Evolutionary conservation across 2,113 vertebrate species (phyloP), one percentile per base, ranked within the genome.

Genomic region (Xenopus laevis): DNA sequence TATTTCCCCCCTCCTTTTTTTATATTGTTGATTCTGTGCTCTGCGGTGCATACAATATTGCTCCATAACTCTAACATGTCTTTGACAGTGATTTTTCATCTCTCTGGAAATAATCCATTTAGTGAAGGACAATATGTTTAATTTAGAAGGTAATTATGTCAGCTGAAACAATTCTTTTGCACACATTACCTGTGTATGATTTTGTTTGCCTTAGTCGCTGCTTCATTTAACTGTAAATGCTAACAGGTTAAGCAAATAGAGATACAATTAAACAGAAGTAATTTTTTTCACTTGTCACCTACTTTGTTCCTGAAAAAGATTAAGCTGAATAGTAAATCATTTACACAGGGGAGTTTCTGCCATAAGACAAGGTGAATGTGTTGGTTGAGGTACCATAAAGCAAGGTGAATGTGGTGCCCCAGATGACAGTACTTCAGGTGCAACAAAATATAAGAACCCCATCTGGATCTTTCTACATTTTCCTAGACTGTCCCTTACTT

Each of bases 31-130:
- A 63, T 63, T 76, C 66, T 55, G 57, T 61, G 72, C 57, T 74
- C 72, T 61, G 65, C n/a, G 45, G 73, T 69, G 73, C 73, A 69
- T 44, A 55, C 66, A 53, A 62, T 69, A 69, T 75, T 68, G 23
- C 58, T 61, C 21, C 55, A 55, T 76, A 69, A 62, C 68, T 76
- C 45, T 68, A 62, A 69, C 73, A 57, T 33, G 59, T 27, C 58
- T 76, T 23, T 69, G 66, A 76, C 73, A 76, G 57, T 45, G 66
- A 69, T 76, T 60, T 76, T 68, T 76, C 65, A 69, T 76, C 73
- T 76, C 33, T 69, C 73, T 21, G 73, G 73, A 76, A 69, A 76
- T 76, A 76, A 76, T 76, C 73, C 13, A 16, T 61, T 76, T 76
- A 76, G 73, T 64, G 61, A 68, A 76, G 66, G 73, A 63, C 65